Conservation (phyloP, 2,797 vertebrate species). For the Botia almorhae region DNA sequence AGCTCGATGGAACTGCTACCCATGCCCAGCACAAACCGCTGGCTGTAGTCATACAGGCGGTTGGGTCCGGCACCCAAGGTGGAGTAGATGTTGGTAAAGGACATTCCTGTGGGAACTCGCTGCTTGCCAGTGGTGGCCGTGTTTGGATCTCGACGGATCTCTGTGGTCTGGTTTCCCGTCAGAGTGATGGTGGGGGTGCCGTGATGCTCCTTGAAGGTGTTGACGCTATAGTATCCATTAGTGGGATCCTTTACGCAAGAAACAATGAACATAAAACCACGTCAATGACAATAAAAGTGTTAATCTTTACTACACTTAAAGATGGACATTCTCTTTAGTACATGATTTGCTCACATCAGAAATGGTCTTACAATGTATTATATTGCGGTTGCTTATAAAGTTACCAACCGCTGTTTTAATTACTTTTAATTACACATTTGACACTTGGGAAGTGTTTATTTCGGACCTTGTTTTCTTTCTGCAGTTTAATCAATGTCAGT, state of each 20-base stretch:
- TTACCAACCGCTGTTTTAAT: not conserved
- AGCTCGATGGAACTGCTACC: constrained; percentile 99
- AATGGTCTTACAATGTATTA: not conserved
- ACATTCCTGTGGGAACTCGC: constrained; percentile 96
- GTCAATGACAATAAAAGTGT: not conserved
- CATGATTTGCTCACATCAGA: not conserved
- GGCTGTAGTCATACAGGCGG: constrained; percentile 97
- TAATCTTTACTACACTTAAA: not conserved
- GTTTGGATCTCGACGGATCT: constrained; percentile 81
- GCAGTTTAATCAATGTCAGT: too few species aligned
- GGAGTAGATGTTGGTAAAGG: constrained; percentile 99
- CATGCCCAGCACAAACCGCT: constrained; percentile 95
- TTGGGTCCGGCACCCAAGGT: constrained; percentile 92
- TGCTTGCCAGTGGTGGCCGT: constrained; percentile 84
- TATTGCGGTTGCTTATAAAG: not conserved
- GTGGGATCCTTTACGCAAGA: constrained; percentile 86
- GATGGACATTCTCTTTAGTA: not conserved
- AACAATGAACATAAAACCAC: constrained; percentile 23
- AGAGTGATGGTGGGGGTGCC: constrained; percentile 89
- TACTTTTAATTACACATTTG: not conserved
- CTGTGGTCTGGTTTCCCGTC: constrained; percentile 83
- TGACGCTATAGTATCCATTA: constrained; percentile 98
- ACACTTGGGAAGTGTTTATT: not conserved
- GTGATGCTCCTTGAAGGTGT: constrained; percentile 96
- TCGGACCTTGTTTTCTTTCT: too few species aligned